Conservation (phyloP, 2,113 vertebrate species). For the Gymnobelideus leadbeateri region DNA sequence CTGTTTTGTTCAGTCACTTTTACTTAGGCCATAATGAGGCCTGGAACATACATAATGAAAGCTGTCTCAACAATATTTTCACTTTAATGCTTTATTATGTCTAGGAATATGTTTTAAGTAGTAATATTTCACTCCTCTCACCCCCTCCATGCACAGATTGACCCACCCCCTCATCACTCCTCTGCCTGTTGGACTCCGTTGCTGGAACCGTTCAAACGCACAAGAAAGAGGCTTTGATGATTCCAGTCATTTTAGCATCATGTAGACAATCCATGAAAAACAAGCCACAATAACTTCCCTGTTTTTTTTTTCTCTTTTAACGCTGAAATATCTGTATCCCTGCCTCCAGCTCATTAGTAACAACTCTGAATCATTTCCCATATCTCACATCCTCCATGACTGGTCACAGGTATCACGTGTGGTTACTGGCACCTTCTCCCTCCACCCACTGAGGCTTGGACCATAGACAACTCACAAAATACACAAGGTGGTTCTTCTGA, state of each 20-base stretch:
- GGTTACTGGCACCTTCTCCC: background rate
- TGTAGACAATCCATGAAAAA: slow-evolving; percentile 73
- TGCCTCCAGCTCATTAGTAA: rapidly evolving
- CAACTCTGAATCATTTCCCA: background rate
- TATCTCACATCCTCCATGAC: background rate
- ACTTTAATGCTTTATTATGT: slow-evolving; percentile 96
- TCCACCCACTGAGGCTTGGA: background rate
- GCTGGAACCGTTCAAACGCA: slow-evolving; percentile 75
- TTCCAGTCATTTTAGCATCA: slow-evolving; percentile 53
- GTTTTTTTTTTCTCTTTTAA: slow-evolving; percentile 53
- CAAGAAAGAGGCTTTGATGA: slow-evolving; percentile 76
- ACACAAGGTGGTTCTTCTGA: background rate
- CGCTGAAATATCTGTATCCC: slow-evolving; percentile 13
- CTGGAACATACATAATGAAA: slow-evolving; percentile 95
- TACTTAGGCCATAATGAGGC: slow-evolving; percentile 93
- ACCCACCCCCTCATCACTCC: background rate
- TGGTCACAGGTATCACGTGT: rapidly evolving
- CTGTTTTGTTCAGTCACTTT: slow-evolving; percentile 93
- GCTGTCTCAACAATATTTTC: slow-evolving; percentile 97
- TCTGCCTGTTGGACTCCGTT: slow-evolving; percentile 60
- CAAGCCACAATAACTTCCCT: slow-evolving; percentile 56
- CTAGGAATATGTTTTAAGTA: slow-evolving; percentile 89
- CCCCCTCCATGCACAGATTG: background rate
- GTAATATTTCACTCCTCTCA: slow-evolving; percentile 84
- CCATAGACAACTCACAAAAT: background rate